Evolutionary conservation across 2,113 vertebrate genomes (phyloP).

Genomic region (Antechinus stuartii): DNA sequence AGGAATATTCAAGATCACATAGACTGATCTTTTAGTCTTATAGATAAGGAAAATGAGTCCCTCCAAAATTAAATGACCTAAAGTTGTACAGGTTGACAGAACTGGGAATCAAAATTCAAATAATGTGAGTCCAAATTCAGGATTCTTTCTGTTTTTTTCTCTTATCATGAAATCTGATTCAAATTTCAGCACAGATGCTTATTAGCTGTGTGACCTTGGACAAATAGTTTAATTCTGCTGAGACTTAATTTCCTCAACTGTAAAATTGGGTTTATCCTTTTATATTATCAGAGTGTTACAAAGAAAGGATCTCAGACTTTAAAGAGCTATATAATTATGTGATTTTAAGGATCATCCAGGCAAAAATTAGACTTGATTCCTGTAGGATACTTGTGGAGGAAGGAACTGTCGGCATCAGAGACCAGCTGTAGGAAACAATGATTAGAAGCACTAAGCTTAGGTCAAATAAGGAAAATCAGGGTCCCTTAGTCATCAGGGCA

Average conservation of each 20-base stretch:
- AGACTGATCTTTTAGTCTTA: background rate
- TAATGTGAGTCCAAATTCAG: background rate
- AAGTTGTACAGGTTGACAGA: background rate
- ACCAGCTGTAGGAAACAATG: background rate
- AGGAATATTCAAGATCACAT: background rate
- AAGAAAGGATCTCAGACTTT: background rate
- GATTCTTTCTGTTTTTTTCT: background rate
- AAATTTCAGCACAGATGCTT: background rate
- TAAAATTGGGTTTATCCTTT: background rate
- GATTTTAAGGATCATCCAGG: background rate
- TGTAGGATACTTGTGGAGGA: background rate
- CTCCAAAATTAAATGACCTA: background rate
- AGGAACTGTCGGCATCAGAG: background rate
- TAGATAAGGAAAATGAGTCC: background rate
- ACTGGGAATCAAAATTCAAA: background rate
- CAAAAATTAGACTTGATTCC: background rate
- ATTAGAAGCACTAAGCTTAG: no score
- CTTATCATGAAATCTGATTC: background rate
- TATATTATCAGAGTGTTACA: background rate
- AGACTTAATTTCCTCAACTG: background rate
- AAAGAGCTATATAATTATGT: background rate
- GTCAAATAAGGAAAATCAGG: background rate
- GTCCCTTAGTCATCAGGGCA: background rate
- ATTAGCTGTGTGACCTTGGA: background rate
- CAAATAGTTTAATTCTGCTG: background rate